Evolutionary conservation across 1,140 invertebrate species (phyloP), one percentile per base, ranked within the genome.

Genomic region (Cotesia chilonis): DNA sequence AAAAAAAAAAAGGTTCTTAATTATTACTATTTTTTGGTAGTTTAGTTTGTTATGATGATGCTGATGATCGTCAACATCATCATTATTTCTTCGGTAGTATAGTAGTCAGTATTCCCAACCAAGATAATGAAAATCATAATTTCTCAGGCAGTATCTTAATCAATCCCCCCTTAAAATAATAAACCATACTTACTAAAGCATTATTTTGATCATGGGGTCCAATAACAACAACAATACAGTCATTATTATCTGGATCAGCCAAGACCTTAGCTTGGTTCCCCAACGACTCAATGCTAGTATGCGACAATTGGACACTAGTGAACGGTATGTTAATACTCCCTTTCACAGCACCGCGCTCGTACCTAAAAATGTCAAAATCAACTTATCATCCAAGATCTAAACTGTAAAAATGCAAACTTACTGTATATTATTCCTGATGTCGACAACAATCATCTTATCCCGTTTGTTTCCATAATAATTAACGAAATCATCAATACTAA

Each of bases 311-410:
- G 4, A 95, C 92, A 54, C 91, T 92, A 54, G 90, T 91, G 82
- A 94, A 94, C 10, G 94, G 95, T 82, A 97, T 92, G 83, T 96
- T 97, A 41, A 96, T 91, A 84, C 95, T 96, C 7, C 90, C 90
- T 17, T 90, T 89, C 57, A 97, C 88, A 76, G 92, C 90, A 59
- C 92, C 92, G 79, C 93, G 90, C 72, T 91, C 90, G 82, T 89
- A 95, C 78, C 93, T 95, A 77, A 68, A 80, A 10, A 73, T n/a
- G 57, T 20, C 61, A 5, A 5, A 37, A 59, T 47, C 68, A 37
- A 77, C n/a, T 55, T 1, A 52, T 10, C 47, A 10, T 52, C 47
- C 47, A 14, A 55, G 54, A 55, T 55, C 2, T n/a, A 5, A 55
- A 14, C 5, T 0, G 0, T 0, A 14, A 55, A 55, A 38, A 60